Base-by-base conservation (phyloP, 1,140 invertebrate genomes). In the Euschistus heros region DNA sequence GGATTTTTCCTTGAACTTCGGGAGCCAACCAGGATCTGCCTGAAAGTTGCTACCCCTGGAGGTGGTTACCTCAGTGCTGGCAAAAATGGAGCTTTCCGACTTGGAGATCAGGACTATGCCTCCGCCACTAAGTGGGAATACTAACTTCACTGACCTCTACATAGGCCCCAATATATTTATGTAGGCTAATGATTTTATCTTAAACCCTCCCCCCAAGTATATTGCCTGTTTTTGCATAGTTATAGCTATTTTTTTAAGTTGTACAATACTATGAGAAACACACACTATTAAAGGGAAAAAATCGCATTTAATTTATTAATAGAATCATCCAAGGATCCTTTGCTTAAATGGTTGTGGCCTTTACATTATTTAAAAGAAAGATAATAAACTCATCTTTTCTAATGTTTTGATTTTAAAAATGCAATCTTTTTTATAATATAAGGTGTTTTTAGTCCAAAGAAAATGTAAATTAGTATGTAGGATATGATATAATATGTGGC, bases 71-170 rank as follows among this genome's bases (percentile, higher is more conserved):
- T 97, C 65, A 84, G 86, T 65, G 92, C 94, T 63, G 91, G 91
- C 72, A 97, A 98, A 79, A 98, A 97, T 77, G 94, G 95, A 57
- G 84, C 86, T 65, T 88, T 97, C 79, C 87, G 87, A 73, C 82
- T 95, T 44, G 86, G 88, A 27, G 88, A 87, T 63, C 81, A 83
- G 63, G 87, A 91, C 73, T 82, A 86, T 71, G 83, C 86, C 65
- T 81, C 80, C 64, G 91, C 92, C 70, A 94, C 92, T 66, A 89
- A 91, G 74, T 96, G 92, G 92, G 92, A 96, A 80, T 96, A 94
- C 76, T 95, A 92, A 84, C 69, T 17, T 30, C 37, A 37, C 59
- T 4, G 18, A 7, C 59, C 27, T 18, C 47, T 22, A 18, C n/a
- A 22, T 50, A 50, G 47, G 33, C 33, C 33, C 30, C 33, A 13